Conservation (phyloP, 2,888 invertebrate genomes). For the Nephrotoma guestfalica region DNA sequence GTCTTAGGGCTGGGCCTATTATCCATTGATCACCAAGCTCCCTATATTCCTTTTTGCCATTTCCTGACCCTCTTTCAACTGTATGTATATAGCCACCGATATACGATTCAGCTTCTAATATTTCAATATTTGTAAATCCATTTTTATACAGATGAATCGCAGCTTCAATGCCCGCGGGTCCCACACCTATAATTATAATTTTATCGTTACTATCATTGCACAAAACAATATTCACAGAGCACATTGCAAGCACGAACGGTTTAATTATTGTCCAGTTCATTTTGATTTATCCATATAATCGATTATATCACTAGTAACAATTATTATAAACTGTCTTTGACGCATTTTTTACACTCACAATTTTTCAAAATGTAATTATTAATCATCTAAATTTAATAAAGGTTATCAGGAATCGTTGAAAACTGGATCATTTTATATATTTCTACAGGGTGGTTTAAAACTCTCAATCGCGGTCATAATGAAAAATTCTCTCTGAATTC, state of each 20-base stretch:
- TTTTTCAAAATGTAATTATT: no score
- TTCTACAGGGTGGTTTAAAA: no score
- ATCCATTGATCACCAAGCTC: background rate
- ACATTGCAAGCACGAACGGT: background rate
- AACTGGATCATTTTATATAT: no score
- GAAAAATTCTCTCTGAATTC: no score
- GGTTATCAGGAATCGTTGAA: no score
- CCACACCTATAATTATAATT: background rate
- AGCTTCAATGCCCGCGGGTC: background rate
- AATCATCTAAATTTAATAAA: no score
- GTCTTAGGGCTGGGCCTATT: background rate
- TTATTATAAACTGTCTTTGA: no score
- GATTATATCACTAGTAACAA: no score
- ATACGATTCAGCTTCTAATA: background rate
- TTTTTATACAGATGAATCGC: background rate
- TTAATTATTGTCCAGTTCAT: background rate
- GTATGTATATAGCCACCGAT: background rate
- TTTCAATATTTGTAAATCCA: background rate
- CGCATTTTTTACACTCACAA: no score
- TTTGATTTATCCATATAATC: background rate
- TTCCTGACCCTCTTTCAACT: background rate
- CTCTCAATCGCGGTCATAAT: no score
- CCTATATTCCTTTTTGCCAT: background rate
- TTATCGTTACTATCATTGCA: background rate
- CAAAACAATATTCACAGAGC: background rate